phyloP scores from a whole-genome alignment of 2,888 invertebrate species.

The Platynereis dumerilii region DNA sequence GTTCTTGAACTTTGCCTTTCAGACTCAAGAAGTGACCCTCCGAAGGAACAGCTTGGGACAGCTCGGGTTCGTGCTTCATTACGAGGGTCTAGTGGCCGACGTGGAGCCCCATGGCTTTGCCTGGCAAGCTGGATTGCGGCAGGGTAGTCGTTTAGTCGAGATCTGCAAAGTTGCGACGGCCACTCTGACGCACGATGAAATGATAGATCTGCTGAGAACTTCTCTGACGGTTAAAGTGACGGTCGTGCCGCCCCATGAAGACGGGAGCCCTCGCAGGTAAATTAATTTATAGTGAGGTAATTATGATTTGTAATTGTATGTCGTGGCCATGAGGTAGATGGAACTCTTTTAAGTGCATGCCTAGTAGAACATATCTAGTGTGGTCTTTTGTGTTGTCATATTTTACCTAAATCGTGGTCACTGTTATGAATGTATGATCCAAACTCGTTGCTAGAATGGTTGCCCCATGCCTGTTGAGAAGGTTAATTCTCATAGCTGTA shows the following conservation, averaged over 20 bases:
- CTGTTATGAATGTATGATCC: no score
- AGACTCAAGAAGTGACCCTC: constrained; percentile 80
- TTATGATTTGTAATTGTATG: no score
- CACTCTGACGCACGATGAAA: constrained; percentile 87
- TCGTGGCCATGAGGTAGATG: no score
- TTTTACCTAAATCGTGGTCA: no score
- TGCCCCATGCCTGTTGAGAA: no score
- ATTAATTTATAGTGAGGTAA: no score
- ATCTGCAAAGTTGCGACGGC: constrained; percentile 89
- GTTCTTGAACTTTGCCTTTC: no score
- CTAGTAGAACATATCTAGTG: no score
- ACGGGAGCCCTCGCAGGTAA: constrained; percentile 70
- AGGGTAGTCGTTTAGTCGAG: constrained; percentile 89
- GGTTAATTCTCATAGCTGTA: no score
- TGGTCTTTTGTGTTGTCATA: no score
- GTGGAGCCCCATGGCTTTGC: constrained; percentile 75
- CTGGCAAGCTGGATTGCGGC: constrained; percentile 80
- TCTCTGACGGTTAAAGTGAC: constrained; percentile 85
- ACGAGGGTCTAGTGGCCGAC: constrained; percentile 91
- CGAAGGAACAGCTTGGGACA: constrained; percentile 83
- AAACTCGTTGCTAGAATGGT: no score
- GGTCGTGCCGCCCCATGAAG: constrained; percentile 77
- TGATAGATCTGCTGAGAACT: constrained; percentile 89
- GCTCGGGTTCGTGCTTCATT: constrained; percentile 81
- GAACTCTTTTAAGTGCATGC: no score